These are phyloP conservation scores for Myopa testacea DNA, from an alignment of 2,888 invertebrate species.

Conservation along the genomic window DNA sequence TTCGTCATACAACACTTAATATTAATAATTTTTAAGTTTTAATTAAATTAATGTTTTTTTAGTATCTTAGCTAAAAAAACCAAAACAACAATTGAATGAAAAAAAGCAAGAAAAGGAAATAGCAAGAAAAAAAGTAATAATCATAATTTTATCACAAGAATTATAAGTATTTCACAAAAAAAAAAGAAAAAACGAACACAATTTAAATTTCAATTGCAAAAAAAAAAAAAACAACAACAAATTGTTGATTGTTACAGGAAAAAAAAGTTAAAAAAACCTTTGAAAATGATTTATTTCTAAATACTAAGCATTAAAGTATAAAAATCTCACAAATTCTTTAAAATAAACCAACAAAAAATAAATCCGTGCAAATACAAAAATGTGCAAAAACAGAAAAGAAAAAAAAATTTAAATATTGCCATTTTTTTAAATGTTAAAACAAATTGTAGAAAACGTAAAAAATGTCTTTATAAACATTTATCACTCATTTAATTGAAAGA, in stretches of 20 bases:
- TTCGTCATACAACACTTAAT: neutral
- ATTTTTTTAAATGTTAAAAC: neutral
- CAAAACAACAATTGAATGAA: slow-evolving; percentile 19
- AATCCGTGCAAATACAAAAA: neutral
- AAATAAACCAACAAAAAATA: neutral
- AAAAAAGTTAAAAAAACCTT: slow-evolving; percentile 10
- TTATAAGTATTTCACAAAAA: neutral
- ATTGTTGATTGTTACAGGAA: neutral
- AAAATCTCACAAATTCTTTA: neutral
- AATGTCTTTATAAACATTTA: neutral
- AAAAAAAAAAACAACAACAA: slow-evolving; percentile 19
- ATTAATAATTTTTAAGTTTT: slow-evolving; percentile 43
- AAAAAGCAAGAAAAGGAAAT: slow-evolving; percentile 33
- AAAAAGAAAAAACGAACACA: slow-evolving; percentile 12
- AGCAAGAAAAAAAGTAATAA: slow-evolving; percentile 16
- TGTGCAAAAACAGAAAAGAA: neutral
- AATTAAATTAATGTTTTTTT: neutral
- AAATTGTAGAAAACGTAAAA: neutral
- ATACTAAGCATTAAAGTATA: neutral
- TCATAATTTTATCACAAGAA: slow-evolving; percentile 12
- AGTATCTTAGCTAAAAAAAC: slow-evolving; percentile 12
- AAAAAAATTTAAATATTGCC: neutral
- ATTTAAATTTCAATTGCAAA: slow-evolving; percentile 35
- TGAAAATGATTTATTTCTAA: slow-evolving; percentile 13
- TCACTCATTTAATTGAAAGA: neutral